phyloP scores from a whole-genome alignment of 2,113 vertebrate species.

The Phalacrocorax aristotelis region DNA sequence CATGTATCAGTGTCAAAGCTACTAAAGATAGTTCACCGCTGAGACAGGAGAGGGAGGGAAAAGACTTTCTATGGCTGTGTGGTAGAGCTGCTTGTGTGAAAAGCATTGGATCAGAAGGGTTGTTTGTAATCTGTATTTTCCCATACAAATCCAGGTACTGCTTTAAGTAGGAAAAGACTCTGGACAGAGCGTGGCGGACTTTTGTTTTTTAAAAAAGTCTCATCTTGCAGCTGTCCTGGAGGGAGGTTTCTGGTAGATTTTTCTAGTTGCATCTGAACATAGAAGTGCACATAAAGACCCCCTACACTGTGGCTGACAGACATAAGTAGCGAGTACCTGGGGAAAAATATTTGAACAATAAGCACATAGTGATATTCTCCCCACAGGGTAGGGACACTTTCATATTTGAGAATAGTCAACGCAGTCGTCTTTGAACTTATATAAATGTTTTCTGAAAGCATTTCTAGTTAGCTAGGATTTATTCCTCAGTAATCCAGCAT shows the following conservation, averaged over 20 bases:
- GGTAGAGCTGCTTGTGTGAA: not conserved
- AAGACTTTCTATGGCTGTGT: not conserved
- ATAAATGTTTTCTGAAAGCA: not conserved
- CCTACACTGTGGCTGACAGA: rapidly evolving
- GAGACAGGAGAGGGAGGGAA: not conserved
- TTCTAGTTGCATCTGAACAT: not conserved
- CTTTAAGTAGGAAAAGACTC: not conserved
- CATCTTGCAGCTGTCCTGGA: not conserved
- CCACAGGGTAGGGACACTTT: not conserved
- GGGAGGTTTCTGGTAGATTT: not conserved
- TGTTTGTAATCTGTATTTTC: not conserved
- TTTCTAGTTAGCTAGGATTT: not conserved
- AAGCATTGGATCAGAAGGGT: not conserved
- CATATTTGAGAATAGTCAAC: not conserved
- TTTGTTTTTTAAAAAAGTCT: not conserved
- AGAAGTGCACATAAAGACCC: not conserved
- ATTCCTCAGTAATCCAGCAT: not conserved
- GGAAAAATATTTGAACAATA: not conserved
- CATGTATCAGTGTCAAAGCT: conserved; percentile 52
- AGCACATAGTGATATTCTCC: not conserved
- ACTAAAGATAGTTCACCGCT: conserved; percentile 1
- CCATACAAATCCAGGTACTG: not conserved
- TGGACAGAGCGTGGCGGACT: not conserved
- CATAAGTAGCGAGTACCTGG: rapidly evolving
- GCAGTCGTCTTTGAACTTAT: not conserved